Evolutionary conservation across 2,113 vertebrate species (phyloP).

Genomic region (Coracopsis vasa): DNA sequence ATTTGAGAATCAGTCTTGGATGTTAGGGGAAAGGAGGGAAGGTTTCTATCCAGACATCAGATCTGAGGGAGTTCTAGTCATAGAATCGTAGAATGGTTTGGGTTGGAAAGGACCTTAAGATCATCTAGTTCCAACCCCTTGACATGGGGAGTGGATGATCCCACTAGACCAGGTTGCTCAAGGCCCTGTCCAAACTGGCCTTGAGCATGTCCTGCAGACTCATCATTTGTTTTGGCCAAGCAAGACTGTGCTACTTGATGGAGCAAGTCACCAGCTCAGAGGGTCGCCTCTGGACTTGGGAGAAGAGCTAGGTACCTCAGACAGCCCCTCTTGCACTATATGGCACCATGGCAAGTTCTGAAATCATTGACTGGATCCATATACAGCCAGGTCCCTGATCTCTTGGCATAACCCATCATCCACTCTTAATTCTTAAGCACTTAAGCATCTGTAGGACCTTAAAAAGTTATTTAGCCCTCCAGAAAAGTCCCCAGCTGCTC

Average conservation of each 20-base stretch:
- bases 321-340: neutral
- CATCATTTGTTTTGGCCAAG: neutral
- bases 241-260: neutral
- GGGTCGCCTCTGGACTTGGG: neutral
- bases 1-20: neutral
- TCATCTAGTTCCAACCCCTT: neutral
- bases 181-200: neutral
- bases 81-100: neutral
- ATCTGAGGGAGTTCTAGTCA: neutral
- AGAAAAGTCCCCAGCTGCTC: neutral
- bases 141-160: neutral
- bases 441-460: neutral
- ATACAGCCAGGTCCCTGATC: neutral
- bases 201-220: neutral
- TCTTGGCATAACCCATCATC: neutral
- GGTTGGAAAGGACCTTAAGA: neutral
- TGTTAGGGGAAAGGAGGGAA: neutral
- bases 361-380: neutral
- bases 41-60: neutral
- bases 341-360: fast-evolving
- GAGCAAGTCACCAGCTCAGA: neutral
- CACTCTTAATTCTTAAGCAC: neutral
- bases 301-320: neutral
- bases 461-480: neutral
- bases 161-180: neutral